Evolutionary conservation across 1,140 invertebrate genomes (phyloP).

Genomic region (Danaus plexippus): DNA sequence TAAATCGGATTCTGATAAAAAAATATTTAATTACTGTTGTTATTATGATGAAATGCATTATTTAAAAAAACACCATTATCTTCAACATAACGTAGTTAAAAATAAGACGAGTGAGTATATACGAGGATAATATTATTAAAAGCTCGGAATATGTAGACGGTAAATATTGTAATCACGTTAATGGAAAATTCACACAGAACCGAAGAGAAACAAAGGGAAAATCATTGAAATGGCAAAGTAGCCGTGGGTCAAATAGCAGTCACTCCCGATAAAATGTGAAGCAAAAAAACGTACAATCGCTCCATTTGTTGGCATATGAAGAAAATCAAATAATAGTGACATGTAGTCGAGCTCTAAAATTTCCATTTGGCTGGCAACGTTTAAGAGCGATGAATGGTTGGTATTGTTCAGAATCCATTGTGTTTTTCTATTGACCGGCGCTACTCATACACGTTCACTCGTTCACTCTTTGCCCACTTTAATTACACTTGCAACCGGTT

Average conservation of each 20-base stretch:
- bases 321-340: slow-evolving; percentile 28
- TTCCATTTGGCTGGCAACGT: slow-evolving; percentile 31
- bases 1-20: no score
- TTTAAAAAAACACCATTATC: no score
- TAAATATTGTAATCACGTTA: no score
- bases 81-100: no score
- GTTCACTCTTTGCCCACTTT: slow-evolving; percentile 17
- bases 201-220: no score
- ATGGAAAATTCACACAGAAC: no score
- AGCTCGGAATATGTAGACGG: no score
- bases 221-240: no score
- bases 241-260: no score
- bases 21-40: no score
- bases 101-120: slow-evolving; percentile 5
- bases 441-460: slow-evolving; percentile 16
- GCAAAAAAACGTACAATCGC: slow-evolving; percentile 17
- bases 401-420: slow-evolving; percentile 28
- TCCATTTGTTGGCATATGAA: slow-evolving; percentile 16
- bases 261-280: slow-evolving; percentile 10
- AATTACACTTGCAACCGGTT: slow-evolving; percentile 16
- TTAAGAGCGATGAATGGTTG: slow-evolving; percentile 28
- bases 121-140: slow-evolving; percentile 11
- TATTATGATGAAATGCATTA: no score
- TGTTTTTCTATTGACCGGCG: slow-evolving; percentile 28
- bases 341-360: slow-evolving; percentile 28